A percentile compares a stretch with the other conserved stretches of the same genome.
Conservation (phyloP, 2,113 vertebrate species). For the Gymnarchus niloticus region DNA sequence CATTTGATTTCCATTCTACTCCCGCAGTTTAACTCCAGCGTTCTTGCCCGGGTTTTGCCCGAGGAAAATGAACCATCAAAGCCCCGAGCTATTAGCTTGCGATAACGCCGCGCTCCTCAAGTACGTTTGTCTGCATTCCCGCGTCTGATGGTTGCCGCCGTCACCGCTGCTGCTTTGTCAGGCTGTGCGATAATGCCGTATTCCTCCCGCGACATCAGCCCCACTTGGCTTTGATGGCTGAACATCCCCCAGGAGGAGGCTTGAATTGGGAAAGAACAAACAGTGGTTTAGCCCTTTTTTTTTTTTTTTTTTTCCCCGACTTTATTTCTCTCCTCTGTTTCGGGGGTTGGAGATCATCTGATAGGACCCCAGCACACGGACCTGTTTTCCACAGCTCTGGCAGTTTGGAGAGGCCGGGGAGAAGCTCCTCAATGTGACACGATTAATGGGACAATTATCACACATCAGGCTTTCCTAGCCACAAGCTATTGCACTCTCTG, state of each 20-base stretch:
- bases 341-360: background rate
- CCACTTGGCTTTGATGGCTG: background rate
- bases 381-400: background rate
- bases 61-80: conserved; percentile 15
- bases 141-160: background rate
- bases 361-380: background rate
- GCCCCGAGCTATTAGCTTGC: background rate
- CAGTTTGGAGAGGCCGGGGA: background rate
- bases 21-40: too few species aligned
- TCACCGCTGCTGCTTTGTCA: background rate
- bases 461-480: background rate
- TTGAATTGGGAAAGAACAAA: background rate
- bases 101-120: background rate
- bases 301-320: background rate
- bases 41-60: too few species aligned
- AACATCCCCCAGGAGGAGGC: background rate
- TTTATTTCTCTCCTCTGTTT: background rate
- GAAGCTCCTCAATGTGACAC: background rate
- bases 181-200: background rate
- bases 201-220: background rate
- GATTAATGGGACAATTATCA: conserved; percentile 14
- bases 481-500: background rate
- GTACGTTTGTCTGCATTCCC: background rate
- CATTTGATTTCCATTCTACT: too few species aligned
- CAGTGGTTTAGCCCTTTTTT: background rate